Base-by-base conservation (phyloP, 2,888 invertebrate species). In the Machimus atricapillus region DNA sequence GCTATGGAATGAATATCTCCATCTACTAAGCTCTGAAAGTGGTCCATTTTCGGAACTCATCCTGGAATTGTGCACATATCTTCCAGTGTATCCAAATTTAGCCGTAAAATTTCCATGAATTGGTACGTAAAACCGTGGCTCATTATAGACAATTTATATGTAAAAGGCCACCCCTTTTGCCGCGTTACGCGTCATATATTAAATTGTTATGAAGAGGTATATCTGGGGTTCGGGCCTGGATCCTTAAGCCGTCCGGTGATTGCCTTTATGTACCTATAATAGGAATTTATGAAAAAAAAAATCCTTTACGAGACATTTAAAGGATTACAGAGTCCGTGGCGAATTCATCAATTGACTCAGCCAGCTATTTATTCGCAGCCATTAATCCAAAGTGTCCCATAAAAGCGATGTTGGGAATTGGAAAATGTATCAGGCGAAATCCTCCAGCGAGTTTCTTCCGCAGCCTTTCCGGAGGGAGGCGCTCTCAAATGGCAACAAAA, bases 301-400 rank as follows among this genome's bases (percentile, higher is more conserved):
- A 37, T 23, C 66, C 66, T 66, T 66, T 66, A 27, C 66, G 66
- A 66, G 66, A 23, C 66, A 19, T 23, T 66, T 66, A 66, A 12
- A 19, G 23, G 66, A 66, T 66, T 27, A 66, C 66, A 23, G 66
- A 66, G 66, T 66, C 66, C 66, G 23, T 66, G 27, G 27, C 66
- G 66, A 12, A 66, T 66, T 27, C 66, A 66, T 66, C 66, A 66
- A 66, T 66, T 66, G 66, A 66, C 66, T 66, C 66, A 23, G 66
- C 66, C 66, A 19, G 66, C 66, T 66, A 66, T 66, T 66, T 66
- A 66, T 66, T 27, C 66, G 9, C 66, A 66, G 27, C 23, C 66
- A 82, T 82, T 82, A 82, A 82, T 37, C 58, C 31, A n/a, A 82
- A 82, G 58, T 82, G 23, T 58, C 82, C 58, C 56, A 82, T 82